Evolutionary conservation across 2,113 vertebrate genomes (phyloP).

Genomic region (Chiloscyllium plagiosum): DNA sequence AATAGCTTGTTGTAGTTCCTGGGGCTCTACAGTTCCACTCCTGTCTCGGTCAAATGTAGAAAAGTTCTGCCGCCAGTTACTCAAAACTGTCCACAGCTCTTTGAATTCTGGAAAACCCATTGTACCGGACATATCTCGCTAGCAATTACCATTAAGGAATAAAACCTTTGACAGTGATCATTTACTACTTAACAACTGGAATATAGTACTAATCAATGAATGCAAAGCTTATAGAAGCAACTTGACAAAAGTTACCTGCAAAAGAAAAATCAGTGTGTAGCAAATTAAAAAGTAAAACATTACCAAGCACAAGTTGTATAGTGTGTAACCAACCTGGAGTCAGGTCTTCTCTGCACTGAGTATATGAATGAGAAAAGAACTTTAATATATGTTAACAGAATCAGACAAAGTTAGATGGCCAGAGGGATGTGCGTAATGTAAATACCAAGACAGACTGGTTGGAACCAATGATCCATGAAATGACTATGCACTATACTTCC

Average conservation of each 20-base stretch:
- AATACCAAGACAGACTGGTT: background rate
- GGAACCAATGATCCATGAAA: background rate
- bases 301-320: background rate
- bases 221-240: background rate
- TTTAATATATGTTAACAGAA: background rate
- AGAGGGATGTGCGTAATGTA: background rate
- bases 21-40: slow-evolving; percentile 78
- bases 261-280: background rate
- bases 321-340: background rate
- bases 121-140: slow-evolving; percentile 71
- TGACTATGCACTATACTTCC: background rate
- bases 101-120: slow-evolving; percentile 92
- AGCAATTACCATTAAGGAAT: slow-evolving; percentile 61
- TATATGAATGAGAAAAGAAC: background rate
- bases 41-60: slow-evolving; percentile 69
- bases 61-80: slow-evolving; percentile 81
- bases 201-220: background rate
- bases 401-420: background rate
- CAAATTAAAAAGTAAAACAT: background rate
- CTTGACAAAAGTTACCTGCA: background rate
- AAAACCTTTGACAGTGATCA: background rate
- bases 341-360: background rate
- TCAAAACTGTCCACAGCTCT: slow-evolving; percentile 77
- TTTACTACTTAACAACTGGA: background rate
- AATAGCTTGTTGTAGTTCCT: slow-evolving; percentile 79